Conservation (phyloP, 2,113 vertebrate species). For the Cynopterus brachyotis region DNA sequence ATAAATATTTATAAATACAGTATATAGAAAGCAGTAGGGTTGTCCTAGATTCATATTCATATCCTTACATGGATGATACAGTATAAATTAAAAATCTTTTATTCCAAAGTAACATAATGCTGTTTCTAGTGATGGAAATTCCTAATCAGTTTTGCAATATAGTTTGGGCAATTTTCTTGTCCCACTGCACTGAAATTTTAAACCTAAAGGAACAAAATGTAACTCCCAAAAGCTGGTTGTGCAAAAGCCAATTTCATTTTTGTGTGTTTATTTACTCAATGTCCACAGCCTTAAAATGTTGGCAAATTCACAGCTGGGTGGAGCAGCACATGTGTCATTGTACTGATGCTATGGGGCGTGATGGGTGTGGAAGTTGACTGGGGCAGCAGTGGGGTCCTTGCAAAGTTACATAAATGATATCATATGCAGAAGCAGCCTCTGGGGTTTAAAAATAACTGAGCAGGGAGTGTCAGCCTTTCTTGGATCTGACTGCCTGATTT, state of each 20-base stretch:
- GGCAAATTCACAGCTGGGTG: background rate
- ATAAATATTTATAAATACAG: background rate
- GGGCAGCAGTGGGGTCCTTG: conserved; percentile 52
- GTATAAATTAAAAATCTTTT: conserved; percentile 41
- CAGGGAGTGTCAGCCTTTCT: conserved; percentile 79
- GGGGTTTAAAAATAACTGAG: conserved; percentile 81
- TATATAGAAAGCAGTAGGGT: background rate
- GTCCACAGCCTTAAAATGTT: conserved; percentile 43
- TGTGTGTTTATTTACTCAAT: background rate
- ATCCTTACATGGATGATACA: background rate
- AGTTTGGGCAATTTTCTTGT: background rate
- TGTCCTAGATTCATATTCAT: conserved; percentile 26
- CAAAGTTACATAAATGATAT: conserved; percentile 71
- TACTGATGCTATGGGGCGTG: background rate
- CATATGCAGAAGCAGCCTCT: conserved; percentile 72
- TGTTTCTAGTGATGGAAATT: conserved; percentile 14
- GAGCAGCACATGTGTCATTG: background rate
- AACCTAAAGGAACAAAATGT: conserved; percentile 57
- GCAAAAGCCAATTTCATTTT: conserved; percentile 38
- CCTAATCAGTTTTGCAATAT: background rate
- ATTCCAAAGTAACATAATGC: background rate
- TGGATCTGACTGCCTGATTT: conserved; percentile 78
- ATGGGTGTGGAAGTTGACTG: conserved; percentile 1
- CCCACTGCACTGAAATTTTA: conserved; percentile 39
- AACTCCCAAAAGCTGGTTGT: conserved; percentile 49